Evolutionary conservation across 2,888 invertebrate species (phyloP), one percentile per base, ranked within the genome.

Genomic region (Alviniconcha strummeri): DNA sequence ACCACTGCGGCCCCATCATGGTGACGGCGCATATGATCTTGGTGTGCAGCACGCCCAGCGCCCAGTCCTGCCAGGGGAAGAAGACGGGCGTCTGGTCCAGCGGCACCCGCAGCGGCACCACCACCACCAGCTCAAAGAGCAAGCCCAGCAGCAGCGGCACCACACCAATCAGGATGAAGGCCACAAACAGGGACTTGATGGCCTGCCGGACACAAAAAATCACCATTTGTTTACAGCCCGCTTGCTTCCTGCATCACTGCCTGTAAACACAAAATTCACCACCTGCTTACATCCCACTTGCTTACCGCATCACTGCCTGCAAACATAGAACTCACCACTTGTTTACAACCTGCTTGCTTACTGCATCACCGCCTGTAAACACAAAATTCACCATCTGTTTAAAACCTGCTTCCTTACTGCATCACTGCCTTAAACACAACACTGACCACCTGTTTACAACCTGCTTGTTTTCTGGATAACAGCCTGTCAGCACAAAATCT

Each of bases 1-100:
- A 98, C 94, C 99, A 99, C 9, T 99, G 98, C 4, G 95, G 95
- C 0, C 98, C 98, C 98, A 99, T 99, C 96, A 99, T 97, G 0
- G 98, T 98, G 55, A 98, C 95, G 0, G 98, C 99, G 91, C 98
- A 98, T 19, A 98, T 97, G 84, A 99, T 99, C 95, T 99, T 99
- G 2, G 98, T 98, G 93, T 99, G 99, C 0, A 99, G 95, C 15
- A 99, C 98, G 55, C 99, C 99, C 56, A 99, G 95, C 0, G 99
- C 99, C 99, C 99, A 99, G 94, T 99, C 98, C 94, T 95, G 95
- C 94, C 95, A 95, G 9, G 94, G 94, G 89, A 95, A 95, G 89
- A 94, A 94, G 19, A 95, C 92, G 3, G 95, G 99, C 9, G 98
- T 97, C 94, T 98, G 98, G 88, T 97, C 96, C 5, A 98, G 94